Evolutionary conservation across 2,797 vertebrate species (phyloP).

Genomic region (Acanthurus lineatus): DNA sequence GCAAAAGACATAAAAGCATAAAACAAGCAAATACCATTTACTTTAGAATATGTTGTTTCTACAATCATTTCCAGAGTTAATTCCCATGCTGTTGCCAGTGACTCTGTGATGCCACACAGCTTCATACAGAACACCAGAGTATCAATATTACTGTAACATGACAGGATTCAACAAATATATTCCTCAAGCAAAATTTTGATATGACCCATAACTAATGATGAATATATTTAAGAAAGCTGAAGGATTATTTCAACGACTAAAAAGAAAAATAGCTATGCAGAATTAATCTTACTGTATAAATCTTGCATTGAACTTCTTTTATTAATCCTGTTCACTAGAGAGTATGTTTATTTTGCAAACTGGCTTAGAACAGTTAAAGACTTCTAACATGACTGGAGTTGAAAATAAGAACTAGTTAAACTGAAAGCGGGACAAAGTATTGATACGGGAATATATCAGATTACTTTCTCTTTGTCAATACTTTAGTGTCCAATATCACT

Average conservation of each 20-base stretch:
- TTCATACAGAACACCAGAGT: slow-evolving; percentile 12
- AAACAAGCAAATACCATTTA: slow-evolving; percentile 19
- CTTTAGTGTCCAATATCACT: too few species aligned
- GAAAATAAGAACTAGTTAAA: not conserved
- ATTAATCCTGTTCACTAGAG: not conserved
- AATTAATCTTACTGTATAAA: not conserved
- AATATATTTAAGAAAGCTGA: not conserved
- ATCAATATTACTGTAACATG: not conserved
- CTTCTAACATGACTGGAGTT: not conserved
- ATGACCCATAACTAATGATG: not conserved
- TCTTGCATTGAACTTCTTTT: not conserved
- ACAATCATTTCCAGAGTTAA: not conserved
- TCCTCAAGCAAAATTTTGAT: not conserved
- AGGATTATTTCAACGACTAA: not conserved
- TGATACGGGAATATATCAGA: too few species aligned
- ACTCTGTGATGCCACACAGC: slow-evolving; percentile 3
- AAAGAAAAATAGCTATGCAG: not conserved
- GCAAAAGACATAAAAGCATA: not conserved
- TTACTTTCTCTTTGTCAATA: too few species aligned
- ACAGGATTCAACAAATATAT: not conserved
- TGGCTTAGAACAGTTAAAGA: not conserved
- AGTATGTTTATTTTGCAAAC: not conserved
- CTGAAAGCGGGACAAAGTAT: too few species aligned
- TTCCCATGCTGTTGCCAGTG: not conserved
- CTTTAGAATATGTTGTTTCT: slow-evolving; percentile 14